Conservation (phyloP, 1,140 invertebrate genomes). For the Lordiphosa stackelbergi region DNA sequence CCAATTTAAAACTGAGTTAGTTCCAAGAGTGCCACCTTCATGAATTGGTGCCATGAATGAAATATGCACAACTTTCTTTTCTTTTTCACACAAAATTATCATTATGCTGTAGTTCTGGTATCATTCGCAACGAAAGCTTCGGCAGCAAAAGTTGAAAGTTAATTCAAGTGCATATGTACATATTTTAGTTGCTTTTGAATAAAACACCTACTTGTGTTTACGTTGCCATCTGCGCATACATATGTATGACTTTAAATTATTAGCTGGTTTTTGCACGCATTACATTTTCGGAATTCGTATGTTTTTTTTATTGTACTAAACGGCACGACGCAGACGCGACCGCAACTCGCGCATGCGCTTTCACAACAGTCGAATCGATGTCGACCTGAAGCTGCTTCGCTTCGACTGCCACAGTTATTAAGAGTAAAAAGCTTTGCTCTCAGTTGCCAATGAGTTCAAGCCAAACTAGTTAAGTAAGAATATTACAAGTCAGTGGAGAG, state of each 20-base stretch:
- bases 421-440: neutral
- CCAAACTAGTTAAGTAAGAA: too few relatives aligned
- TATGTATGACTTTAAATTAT: too few relatives aligned
- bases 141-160: neutral
- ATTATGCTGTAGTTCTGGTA: too few relatives aligned
- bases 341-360: slow-evolving; percentile 7
- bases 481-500: too few relatives aligned
- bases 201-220: too few relatives aligned
- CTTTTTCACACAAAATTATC: neutral
- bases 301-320: neutral
- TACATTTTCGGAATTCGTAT: neutral
- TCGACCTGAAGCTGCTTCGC: neutral
- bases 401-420: neutral
- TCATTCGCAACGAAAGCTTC: neutral
- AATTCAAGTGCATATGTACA: neutral
- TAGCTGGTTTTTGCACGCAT: neutral
- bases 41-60: neutral
- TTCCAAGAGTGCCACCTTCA: neutral
- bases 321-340: neutral
- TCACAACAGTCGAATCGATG: slow-evolving; percentile 3
- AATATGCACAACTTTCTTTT: slow-evolving; percentile 7
- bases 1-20: neutral
- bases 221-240: too few relatives aligned
- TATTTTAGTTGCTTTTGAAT: too few relatives aligned
- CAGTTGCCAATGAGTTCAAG: too few relatives aligned